Base-by-base conservation (phyloP, 2,888 invertebrate genomes). In the Drosophila neotestacea region DNA sequence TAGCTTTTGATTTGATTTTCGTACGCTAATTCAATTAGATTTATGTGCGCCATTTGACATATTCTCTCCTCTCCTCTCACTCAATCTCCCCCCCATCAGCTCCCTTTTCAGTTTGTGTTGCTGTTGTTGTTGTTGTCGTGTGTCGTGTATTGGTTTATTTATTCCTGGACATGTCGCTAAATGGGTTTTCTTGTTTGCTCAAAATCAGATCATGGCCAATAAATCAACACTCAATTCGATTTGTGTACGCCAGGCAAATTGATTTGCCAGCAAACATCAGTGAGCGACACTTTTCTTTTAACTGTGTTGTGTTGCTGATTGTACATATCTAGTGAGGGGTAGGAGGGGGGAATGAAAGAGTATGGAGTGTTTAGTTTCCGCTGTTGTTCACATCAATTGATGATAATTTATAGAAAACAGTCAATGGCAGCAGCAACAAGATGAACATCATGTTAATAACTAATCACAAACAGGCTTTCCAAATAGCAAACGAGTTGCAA, bases 171-270 rank as follows among this genome's bases (percentile, higher is more conserved):
- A 81, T 82, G 68, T 69, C 81, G 85, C 73, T 83, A 85, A 83
- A 85, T 81, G 77, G 77, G 80, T 73, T 76, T 85, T 79, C 83
- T 85, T 81, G 77, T 82, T 81, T 85, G 73, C 66, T 85, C 80
- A 74, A 86, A 85, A 83, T 86, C 86, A 82, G 81, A 82, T 86
- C 86, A 82, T 77, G 80, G 84, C 74, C 81, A 80, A 82, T 86
- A 86, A 83, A 82, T 82, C 81, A 86, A 82, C 81, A 82, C 81
- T 72, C 86, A 64, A 80, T 85, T 77, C 71, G 77, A 83, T 85
- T 83, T 83, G 70, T 70, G 55, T 64, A 64, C 58, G 56, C 16
- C 59, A 61, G 62, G 51, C 67, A 77, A 75, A 77, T 75, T 63
- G 77, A 67, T 67, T 77, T 76, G 72, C 71, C 56, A 61, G 61